Evolutionary conservation across 30 jellyfish, hydroid and myxozoan genomes (phyloP).

Genomic region (Morbakka virulenta): DNA sequence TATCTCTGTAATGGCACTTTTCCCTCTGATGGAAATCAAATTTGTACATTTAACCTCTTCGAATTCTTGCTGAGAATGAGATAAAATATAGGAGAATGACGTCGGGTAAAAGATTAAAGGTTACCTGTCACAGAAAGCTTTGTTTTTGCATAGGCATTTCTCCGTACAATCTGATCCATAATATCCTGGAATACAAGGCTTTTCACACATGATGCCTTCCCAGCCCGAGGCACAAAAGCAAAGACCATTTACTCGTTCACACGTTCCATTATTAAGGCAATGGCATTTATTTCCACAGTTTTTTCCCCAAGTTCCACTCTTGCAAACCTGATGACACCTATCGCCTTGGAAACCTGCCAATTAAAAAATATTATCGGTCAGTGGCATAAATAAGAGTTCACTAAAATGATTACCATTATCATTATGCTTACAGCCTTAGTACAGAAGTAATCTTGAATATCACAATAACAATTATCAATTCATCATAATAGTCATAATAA

Average conservation of each 20-base stretch:
- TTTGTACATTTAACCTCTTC: too few relatives aligned
- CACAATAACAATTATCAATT: too few relatives aligned
- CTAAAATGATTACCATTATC: too few relatives aligned
- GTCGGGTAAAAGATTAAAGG: background rate
- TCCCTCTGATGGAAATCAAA: too few relatives aligned
- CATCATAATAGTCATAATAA: too few relatives aligned
- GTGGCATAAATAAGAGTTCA: too few relatives aligned
- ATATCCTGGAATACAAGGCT: slow-evolving; percentile 41
- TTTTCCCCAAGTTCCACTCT: slow-evolving; percentile 79
- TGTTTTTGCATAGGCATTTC: slow-evolving; percentile 70
- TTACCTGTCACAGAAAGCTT: slow-evolving; percentile 71
- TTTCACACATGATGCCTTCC: slow-evolving; percentile 65
- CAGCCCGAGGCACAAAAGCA: slow-evolving; percentile 84
- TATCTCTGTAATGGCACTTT: too few relatives aligned
- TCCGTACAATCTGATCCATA: slow-evolving; percentile 76
- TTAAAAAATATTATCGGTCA: too few relatives aligned
- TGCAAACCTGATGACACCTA: slow-evolving; percentile 67
- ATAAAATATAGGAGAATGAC: background rate
- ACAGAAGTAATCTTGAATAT: too few relatives aligned
- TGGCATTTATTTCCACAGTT: slow-evolving; percentile 63
- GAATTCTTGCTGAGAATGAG: too few relatives aligned
- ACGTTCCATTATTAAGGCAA: slow-evolving; percentile 67
- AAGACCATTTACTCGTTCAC: slow-evolving; percentile 71
- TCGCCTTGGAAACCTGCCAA: slow-evolving; percentile 49
- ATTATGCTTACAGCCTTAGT: too few relatives aligned